Conservation (phyloP, 2,797 vertebrate genomes). For the Labeo calbasu region DNA sequence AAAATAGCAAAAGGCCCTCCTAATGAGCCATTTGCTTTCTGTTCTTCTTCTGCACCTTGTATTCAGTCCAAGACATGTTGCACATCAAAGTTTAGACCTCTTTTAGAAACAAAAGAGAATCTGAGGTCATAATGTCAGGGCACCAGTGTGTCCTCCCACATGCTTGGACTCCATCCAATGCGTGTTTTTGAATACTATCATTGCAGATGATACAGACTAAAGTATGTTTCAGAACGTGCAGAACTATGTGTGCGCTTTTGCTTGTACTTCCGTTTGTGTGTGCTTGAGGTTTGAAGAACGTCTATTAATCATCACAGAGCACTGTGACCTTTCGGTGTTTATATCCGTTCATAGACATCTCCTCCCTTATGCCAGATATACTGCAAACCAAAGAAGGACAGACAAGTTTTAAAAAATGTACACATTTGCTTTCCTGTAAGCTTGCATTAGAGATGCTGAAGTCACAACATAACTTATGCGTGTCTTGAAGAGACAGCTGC, state of each 20-base stretch:
- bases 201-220: slow-evolving; percentile 32
- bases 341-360: slow-evolving; percentile 30
- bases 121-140: slow-evolving; percentile 62
- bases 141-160: slow-evolving; percentile 61
- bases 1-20: slow-evolving; percentile 60
- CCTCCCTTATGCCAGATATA: slow-evolving; percentile 8
- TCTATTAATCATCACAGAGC: slow-evolving; percentile 6
- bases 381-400: slow-evolving; percentile 33
- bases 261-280: slow-evolving; percentile 13
- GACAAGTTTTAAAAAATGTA: slow-evolving; percentile 30
- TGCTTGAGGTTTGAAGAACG: slow-evolving; percentile 15
- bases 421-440: slow-evolving; percentile 29
- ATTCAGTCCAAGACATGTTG: slow-evolving; percentile 69
- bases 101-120: slow-evolving; percentile 66
- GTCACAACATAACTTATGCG: slow-evolving; percentile 49
- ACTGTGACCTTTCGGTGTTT: slow-evolving; percentile 33
- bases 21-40: slow-evolving; percentile 63
- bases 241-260: neutral
- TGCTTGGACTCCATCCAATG: slow-evolving; percentile 57
- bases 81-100: slow-evolving; percentile 71
- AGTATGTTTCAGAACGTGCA: slow-evolving; percentile 3
- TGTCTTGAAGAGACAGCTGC: slow-evolving; percentile 48
- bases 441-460: slow-evolving; percentile 15
- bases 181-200: slow-evolving; percentile 25
- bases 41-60: slow-evolving; percentile 54